phyloP scores from a whole-genome alignment of 2,113 vertebrate species.

The Megaceryle torquata region DNA sequence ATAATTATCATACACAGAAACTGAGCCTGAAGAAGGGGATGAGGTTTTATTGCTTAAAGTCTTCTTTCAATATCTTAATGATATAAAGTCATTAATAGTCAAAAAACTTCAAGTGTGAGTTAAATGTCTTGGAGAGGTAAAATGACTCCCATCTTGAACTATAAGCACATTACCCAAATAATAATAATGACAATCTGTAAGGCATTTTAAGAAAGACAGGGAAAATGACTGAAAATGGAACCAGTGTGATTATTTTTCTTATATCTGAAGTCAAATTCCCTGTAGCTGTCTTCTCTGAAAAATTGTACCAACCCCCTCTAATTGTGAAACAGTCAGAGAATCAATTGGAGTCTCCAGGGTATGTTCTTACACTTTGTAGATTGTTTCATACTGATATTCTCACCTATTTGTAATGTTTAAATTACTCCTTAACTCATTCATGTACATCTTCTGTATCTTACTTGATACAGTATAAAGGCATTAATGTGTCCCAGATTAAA shows the following conservation, averaged over 20 bases:
- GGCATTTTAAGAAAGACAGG: background rate
- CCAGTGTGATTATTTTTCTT: accelerated
- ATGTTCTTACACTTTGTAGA: background rate
- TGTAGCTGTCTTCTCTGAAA: background rate
- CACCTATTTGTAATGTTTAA: background rate
- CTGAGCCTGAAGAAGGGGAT: background rate
- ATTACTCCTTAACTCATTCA: background rate
- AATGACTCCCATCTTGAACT: background rate
- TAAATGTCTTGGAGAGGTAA: background rate
- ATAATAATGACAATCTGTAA: background rate
- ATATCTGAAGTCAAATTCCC: background rate
- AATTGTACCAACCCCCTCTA: background rate
- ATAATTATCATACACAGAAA: background rate
- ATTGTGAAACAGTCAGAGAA: background rate
- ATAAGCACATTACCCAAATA: background rate
- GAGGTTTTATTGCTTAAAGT: background rate
- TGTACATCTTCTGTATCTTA: background rate
- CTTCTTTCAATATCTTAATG: background rate
- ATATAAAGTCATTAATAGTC: background rate
- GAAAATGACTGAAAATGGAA: background rate
- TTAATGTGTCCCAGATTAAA: background rate
- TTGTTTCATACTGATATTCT: background rate
- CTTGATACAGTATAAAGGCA: accelerated
- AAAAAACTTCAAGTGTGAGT: background rate
- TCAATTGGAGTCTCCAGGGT: background rate